Conservation (phyloP, 2,888 invertebrate species). For the Achlya flavicornis region DNA sequence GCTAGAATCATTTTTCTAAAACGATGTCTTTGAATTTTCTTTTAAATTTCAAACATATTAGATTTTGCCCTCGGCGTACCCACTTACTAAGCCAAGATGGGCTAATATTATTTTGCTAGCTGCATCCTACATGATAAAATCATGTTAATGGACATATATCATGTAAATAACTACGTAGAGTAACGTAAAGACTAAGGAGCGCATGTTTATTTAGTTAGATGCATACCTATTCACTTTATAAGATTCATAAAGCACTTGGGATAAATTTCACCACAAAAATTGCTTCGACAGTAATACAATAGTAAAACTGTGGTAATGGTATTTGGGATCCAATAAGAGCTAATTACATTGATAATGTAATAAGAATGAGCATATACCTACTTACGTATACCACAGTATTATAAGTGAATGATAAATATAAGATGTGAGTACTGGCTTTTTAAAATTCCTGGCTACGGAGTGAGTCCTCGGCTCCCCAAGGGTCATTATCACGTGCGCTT, state of each 20-base stretch:
- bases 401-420: no score
- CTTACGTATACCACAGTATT: no score
- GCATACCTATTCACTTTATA: neutral
- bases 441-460: neutral
- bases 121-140: neutral
- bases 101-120: neutral
- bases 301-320: no score
- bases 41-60: neutral
- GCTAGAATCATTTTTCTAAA: neutral
- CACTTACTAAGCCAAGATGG: neutral
- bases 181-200: neutral
- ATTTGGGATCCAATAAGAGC: no score
- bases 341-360: no score
- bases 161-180: neutral
- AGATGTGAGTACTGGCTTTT: neutral
- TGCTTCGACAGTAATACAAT: no score
- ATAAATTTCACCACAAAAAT: neutral
- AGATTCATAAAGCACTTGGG: neutral
- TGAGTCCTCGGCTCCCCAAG: neutral
- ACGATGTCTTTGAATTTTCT: neutral
- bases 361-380: no score
- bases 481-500: slow-evolving; percentile 43
- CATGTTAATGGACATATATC: neutral
- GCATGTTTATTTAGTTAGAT: neutral
- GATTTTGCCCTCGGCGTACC: neutral